A percentile compares a stretch with the other conserved stretches of the same genome.
These are phyloP conservation scores for Anarhynchus alexandrinus DNA, from an alignment of 2,113 vertebrate species.

Conservation along the genomic window DNA sequence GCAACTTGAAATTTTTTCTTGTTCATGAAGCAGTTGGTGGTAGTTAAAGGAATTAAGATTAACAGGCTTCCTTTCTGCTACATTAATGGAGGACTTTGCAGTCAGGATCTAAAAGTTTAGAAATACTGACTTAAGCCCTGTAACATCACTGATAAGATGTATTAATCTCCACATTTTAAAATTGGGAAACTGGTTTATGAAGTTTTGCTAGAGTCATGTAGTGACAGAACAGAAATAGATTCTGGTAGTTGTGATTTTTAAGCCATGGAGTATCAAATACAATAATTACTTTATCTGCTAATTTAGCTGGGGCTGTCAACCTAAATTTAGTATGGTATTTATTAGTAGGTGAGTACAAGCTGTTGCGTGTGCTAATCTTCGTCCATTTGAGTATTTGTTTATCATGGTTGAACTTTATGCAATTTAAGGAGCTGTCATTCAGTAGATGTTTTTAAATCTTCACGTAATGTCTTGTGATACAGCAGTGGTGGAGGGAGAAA, in stretches of 20 bases:
- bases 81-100: neutral
- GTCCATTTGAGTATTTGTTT: slow-evolving; percentile 51
- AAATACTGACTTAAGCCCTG: neutral
- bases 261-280: neutral
- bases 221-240: neutral
- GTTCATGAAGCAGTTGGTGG: neutral
- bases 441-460: slow-evolving; percentile 9
- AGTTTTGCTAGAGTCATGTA: neutral
- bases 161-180: neutral
- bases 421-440: slow-evolving; percentile 47
- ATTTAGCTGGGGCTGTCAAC: slow-evolving; percentile 6
- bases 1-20: neutral
- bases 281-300: neutral
- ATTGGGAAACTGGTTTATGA: neutral
- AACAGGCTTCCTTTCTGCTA: neutral
- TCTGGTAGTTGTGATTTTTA: neutral
- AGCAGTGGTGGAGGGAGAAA: neutral
- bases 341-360: slow-evolving; percentile 17
- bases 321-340: neutral
- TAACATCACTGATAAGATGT: neutral
- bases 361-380: neutral
- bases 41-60: neutral
- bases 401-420: slow-evolving; percentile 49
- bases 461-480: neutral
- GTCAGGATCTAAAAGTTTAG: neutral